phyloP scores from a whole-genome alignment of 2,797 vertebrate species.

The Mallotus villosus region DNA sequence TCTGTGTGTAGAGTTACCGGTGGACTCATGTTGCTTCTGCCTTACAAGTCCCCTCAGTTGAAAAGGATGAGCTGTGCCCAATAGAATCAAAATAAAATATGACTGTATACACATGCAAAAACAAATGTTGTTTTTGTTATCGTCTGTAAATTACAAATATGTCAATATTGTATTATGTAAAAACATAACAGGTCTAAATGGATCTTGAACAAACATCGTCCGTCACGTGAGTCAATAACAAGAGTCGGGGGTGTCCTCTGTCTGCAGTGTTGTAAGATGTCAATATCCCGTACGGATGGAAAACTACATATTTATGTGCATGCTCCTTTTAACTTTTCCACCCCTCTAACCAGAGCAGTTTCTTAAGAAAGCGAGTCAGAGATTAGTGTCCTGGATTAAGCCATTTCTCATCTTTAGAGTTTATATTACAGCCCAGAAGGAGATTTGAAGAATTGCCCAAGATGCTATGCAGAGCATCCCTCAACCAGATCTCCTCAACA shows the following conservation, averaged over 20 bases:
- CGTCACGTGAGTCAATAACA: neutral
- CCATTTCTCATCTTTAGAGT: constrained; percentile 61
- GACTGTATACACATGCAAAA: constrained; percentile 68
- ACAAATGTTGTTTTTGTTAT: neutral
- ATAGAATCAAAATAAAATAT: constrained; percentile 83
- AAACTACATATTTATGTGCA: constrained; percentile 64
- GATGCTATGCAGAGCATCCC: constrained; percentile 70
- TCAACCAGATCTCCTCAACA: constrained; percentile 77
- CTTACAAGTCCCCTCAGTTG: constrained; percentile 86
- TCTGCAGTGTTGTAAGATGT: neutral
- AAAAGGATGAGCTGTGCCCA: constrained; percentile 81
- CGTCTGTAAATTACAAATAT: neutral
- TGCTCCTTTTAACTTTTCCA: constrained; percentile 6
- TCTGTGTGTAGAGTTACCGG: constrained; percentile 78
- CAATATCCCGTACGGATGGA: constrained; percentile 20
- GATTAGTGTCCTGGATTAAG: constrained; percentile 76
- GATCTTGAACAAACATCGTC: neutral
- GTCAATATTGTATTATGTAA: neutral
- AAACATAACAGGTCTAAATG: neutral
- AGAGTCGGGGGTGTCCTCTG: constrained; percentile 6
- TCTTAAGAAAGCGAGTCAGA: constrained; percentile 60
- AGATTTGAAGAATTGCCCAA: constrained; percentile 76
- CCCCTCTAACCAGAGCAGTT: constrained; percentile 36
- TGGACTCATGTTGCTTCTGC: constrained; percentile 86
- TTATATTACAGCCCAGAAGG: constrained; percentile 68